phyloP scores from a whole-genome alignment of 2,113 vertebrate species.

The Ciconia maguari region DNA sequence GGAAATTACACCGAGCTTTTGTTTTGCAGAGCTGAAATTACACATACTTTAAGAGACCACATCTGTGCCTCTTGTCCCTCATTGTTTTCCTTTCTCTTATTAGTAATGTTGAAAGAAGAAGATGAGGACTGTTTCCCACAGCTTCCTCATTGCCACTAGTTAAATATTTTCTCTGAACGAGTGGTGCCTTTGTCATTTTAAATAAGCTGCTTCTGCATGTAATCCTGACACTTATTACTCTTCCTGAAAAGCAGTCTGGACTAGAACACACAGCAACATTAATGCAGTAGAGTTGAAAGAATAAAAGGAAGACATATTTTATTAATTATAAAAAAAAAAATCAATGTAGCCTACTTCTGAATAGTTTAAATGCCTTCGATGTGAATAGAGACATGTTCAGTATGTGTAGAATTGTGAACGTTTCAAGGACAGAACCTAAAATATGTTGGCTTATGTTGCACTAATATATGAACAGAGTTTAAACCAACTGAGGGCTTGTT shows the following conservation, averaged over 20 bases:
- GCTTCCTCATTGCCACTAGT: background rate
- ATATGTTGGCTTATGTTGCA: background rate
- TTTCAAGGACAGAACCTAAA: background rate
- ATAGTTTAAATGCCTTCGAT: background rate
- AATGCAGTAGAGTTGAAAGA: background rate
- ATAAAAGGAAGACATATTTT: background rate
- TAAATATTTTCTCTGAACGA: background rate
- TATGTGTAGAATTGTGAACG: background rate
- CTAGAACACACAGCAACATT: background rate
- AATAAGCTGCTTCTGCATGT: background rate
- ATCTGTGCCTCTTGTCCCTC: background rate
- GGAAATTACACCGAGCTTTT: background rate
- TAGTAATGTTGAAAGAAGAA: background rate
- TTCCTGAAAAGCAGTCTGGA: background rate
- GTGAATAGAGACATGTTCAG: background rate
- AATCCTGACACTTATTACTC: background rate
- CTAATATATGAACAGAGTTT: background rate
- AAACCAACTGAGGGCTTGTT: background rate
- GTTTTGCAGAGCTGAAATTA: background rate
- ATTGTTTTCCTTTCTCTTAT: background rate
- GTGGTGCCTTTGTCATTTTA: background rate
- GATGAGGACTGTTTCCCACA: background rate
- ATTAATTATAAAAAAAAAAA: background rate
- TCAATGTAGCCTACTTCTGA: background rate
- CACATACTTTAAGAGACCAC: background rate